Evolutionary conservation across 1,140 invertebrate genomes (phyloP).

Genomic region (Pogonognathellus flavescens): DNA sequence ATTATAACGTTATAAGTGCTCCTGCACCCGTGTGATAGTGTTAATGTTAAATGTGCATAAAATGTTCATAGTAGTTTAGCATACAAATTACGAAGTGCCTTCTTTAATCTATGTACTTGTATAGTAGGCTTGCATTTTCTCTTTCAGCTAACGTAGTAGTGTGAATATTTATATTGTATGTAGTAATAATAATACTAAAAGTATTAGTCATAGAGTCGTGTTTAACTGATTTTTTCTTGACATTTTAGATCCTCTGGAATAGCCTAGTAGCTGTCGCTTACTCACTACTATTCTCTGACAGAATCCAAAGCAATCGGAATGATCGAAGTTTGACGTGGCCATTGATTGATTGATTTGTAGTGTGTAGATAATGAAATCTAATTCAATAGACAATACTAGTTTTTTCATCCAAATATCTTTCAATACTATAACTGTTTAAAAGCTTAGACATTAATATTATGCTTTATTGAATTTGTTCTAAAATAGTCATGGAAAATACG

Average conservation of each 20-base stretch:
- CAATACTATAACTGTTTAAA: no score
- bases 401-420: no score
- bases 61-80: no score
- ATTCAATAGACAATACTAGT: not conserved
- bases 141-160: not conserved
- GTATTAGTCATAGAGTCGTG: not conserved
- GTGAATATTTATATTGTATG: not conserved
- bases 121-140: not conserved
- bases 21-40: no score
- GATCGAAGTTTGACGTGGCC: constrained; percentile 39
- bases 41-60: no score
- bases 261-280: constrained; percentile 22
- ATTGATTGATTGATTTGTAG: constrained; percentile 28
- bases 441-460: no score
- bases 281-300: not conserved
- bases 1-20: no score
- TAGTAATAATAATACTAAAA: not conserved
- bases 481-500: no score
- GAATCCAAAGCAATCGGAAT: constrained; percentile 19
- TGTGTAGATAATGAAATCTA: not conserved
- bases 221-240: not conserved
- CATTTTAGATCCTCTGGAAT: constrained; percentile 33
- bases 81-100: not conserved
- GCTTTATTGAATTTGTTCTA: no score
- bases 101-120: not conserved